Percentiles rank a stretch among this genome's conserved stretches.
Evolutionary conservation across 2,888 invertebrate genomes (phyloP).

Genomic region (Smittia aterrima): DNA sequence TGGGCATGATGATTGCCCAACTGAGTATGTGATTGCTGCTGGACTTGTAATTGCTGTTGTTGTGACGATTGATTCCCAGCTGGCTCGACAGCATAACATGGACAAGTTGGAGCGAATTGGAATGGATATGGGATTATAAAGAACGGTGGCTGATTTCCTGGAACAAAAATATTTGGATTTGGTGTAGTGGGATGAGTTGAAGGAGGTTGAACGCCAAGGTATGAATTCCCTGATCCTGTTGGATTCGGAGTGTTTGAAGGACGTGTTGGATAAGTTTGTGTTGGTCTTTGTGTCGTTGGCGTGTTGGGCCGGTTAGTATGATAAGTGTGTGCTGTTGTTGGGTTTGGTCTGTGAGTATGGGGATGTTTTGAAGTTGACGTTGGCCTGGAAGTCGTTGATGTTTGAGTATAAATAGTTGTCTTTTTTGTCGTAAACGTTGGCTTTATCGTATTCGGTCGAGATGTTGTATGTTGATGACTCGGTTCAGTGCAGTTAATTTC

Average conservation of each 20-base stretch:
- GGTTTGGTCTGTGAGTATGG: neutral
- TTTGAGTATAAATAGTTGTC: neutral
- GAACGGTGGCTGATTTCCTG: constrained; percentile 25
- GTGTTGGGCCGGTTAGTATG: neutral
- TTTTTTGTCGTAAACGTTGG: neutral
- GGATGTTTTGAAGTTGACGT: neutral
- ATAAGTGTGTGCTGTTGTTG: neutral
- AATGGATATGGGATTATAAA: constrained; percentile 56
- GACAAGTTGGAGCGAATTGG: constrained; percentile 61
- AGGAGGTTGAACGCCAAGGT: constrained; percentile 44
- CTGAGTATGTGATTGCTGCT: constrained; percentile 49
- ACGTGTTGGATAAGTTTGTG: constrained; percentile 26
- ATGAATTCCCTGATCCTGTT: neutral
- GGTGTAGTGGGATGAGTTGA: constrained; percentile 45
- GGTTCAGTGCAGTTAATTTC: constrained; percentile 8
- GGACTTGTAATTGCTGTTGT: constrained; percentile 48
- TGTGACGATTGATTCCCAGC: constrained; percentile 53
- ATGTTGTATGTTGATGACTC: neutral
- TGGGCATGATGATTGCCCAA: constrained; percentile 43
- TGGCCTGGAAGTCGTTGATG: neutral
- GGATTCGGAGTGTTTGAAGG: constrained; percentile 28
- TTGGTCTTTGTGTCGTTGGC: constrained; percentile 27
- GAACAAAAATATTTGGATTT: constrained; percentile 26
- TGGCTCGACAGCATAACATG: constrained; percentile 63
- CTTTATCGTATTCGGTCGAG: neutral